Evolutionary conservation across 2,888 invertebrate genomes (phyloP).

Genomic region (Lepeophtheirus nordmannii): DNA sequence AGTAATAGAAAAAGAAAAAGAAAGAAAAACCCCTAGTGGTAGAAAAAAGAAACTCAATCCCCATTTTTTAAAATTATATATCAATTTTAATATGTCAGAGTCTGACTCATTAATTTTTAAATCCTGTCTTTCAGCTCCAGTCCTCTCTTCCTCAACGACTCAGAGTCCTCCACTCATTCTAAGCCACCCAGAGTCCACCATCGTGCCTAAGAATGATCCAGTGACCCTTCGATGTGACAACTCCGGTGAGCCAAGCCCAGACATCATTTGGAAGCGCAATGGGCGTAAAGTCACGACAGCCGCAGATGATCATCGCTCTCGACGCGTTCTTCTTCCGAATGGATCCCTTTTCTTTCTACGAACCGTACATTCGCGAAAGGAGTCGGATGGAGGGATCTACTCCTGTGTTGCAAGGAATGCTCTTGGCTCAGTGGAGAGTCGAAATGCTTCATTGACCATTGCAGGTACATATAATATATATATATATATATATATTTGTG

Average conservation of each 20-base stretch:
- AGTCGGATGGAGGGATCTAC: constrained; percentile 57
- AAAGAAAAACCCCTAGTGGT: no score
- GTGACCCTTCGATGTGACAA: constrained; percentile 94
- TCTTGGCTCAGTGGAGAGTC: constrained; percentile 71
- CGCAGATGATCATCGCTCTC: constrained; percentile 49
- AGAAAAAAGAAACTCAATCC: no score
- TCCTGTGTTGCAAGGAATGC: constrained; percentile 91
- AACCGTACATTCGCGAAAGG: constrained; percentile 60
- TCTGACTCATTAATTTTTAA: no score
- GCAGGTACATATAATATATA: constrained; percentile 56
- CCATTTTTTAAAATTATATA: no score
- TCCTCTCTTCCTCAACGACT: no score
- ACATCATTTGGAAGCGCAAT: constrained; percentile 85
- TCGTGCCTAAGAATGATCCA: constrained; percentile 88
- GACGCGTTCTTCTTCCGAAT: constrained; percentile 70
- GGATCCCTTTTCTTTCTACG: constrained; percentile 88
- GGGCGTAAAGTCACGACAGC: constrained; percentile 46
- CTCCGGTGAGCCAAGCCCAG: constrained; percentile 78
- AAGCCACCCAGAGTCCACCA: constrained; percentile 90
- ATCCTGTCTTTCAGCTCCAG: no score
- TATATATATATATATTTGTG: no score
- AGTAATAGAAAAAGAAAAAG: no score
- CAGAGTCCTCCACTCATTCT: constrained; percentile 58
- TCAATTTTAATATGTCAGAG: no score
- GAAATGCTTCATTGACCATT: constrained; percentile 85